Evolutionary conservation across 2,888 invertebrate species (phyloP).

Genomic region (Cephus spinipes): DNA sequence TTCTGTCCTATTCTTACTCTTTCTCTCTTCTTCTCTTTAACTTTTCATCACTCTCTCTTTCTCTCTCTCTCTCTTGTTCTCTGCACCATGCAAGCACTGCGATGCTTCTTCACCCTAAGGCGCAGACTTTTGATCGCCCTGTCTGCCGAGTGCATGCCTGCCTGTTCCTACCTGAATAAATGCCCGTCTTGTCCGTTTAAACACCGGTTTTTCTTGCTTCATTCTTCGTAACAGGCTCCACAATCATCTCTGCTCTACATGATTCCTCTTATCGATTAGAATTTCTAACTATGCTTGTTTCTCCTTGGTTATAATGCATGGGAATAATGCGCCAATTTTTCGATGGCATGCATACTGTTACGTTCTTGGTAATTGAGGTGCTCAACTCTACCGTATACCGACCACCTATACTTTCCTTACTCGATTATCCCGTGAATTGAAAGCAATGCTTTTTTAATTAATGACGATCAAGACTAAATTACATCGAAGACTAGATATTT

Average conservation of each 20-base stretch:
- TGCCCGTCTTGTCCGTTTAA: background rate
- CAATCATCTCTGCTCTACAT: background rate
- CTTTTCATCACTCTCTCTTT: no score
- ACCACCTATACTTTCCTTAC: background rate
- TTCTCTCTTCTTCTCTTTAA: no score
- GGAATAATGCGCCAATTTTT: background rate
- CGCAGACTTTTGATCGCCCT: background rate
- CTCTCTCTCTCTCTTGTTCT: no score
- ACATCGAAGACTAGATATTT: background rate
- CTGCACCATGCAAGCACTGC: background rate
- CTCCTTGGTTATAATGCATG: background rate
- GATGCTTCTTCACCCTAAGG: background rate
- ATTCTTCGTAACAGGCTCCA: background rate
- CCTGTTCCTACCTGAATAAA: background rate
- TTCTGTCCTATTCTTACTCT: no score
- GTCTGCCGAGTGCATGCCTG: background rate
- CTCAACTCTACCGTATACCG: background rate
- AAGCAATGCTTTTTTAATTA: background rate
- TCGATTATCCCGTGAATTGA: background rate
- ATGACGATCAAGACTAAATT: background rate
- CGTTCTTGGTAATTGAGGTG: background rate
- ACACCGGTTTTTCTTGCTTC: background rate
- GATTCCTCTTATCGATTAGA: background rate
- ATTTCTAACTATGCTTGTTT: background rate
- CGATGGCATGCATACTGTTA: background rate